Percentiles rank a stretch among this genome's conserved stretches.
These are phyloP conservation scores for Squalus acanthias DNA, from an alignment of 2,797 vertebrate species.

Conservation along the genomic window DNA sequence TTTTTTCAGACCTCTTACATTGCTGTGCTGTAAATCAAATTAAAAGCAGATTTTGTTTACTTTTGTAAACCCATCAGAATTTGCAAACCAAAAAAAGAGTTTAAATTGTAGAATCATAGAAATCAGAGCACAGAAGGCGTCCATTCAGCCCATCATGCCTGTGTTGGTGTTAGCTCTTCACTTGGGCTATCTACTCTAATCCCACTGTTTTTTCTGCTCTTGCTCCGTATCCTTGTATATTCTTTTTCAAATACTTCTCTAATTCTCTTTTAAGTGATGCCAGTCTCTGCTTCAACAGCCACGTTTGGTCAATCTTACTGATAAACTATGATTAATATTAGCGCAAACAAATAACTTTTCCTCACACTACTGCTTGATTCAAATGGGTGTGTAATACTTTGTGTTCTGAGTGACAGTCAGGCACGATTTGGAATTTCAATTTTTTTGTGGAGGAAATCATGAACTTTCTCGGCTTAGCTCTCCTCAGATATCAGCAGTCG, in stretches of 20 bases:
- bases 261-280: no score
- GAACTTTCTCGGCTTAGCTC: neutral
- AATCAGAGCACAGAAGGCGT: neutral
- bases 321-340: neutral
- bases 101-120: neutral
- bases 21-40: neutral
- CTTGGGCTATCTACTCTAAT: neutral
- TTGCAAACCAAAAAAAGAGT: neutral
- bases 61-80: neutral
- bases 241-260: no score
- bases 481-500: no score
- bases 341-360: neutral
- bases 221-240: no score
- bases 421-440: neutral
- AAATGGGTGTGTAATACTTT: neutral
- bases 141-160: neutral
- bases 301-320: neutral
- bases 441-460: neutral
- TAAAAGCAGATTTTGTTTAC: neutral
- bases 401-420: no score
- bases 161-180: neutral
- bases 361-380: neutral
- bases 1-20: neutral
- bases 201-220: no score
- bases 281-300: neutral